Base-by-base conservation (phyloP, 2,888 invertebrate genomes). In the Hedychridium roseum region DNA sequence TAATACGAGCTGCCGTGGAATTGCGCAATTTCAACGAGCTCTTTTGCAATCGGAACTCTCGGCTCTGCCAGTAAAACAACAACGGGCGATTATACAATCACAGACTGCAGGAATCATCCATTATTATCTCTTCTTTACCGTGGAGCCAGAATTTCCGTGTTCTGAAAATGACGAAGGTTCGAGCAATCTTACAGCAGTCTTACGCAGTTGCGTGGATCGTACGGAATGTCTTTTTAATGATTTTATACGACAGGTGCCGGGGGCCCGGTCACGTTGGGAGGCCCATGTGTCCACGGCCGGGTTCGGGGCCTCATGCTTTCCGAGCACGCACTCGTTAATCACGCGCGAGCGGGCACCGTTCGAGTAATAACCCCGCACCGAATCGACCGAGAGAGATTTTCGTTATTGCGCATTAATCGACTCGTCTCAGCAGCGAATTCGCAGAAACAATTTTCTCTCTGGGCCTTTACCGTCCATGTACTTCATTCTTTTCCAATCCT, bases 281-380 rank as follows among this genome's bases (percentile, higher is more conserved):
- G 58, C 42, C 54, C 38, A 21, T 34, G 53, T 26, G 46, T 47
- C 48, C 50, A 42, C 50, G 52, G 55, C 31, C 31, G 31, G 52
- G 49, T 50, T 54, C 42, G 42, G 39, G 43, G 34, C 49, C 59
- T 58, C 55, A 45, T 47, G 48, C 52, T 48, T 60, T 55, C 45
- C 47, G 45, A 43, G 44, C 43, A 52, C 50, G 39, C 43, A 47
- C 48, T 59, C 59, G 58, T 58, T 59, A 58, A 59, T 55, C 50
- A 52, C 16, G 43, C 36, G n/a, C 51, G 46, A 43, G 43, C 18
- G 39, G 49, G n/a, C n/a, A n/a, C 43, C 47, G 41, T 45, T 44
- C 45, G 44, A 37, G 36, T 43, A 50, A 54, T 47, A 43, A 50
- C 47, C 26, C 50, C 42, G 43, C 46, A 23, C 30, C 34, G 34